These are phyloP conservation scores for Teleogryllus occipitalis DNA, from an alignment of 1,140 invertebrate genomes.

Conservation along the genomic window DNA sequence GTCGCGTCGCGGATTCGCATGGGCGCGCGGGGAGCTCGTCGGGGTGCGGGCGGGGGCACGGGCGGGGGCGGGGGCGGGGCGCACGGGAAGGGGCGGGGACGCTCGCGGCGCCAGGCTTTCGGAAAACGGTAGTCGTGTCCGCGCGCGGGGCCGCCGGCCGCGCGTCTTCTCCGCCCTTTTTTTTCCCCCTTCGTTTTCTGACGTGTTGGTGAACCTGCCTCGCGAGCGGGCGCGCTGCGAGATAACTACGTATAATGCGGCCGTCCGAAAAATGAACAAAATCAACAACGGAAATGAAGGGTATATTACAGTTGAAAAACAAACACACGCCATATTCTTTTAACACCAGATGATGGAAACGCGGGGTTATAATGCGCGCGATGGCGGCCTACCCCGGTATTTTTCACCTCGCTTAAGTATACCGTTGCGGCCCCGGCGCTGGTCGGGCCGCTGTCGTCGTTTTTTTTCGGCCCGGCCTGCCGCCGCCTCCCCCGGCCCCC, in stretches of 20 bases:
- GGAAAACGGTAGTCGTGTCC: not conserved
- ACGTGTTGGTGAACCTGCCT: constrained; percentile 3
- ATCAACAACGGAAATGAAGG: not conserved
- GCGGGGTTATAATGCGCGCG: not conserved
- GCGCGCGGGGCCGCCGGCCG: too few relatives aligned
- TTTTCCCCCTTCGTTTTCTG: not conserved
- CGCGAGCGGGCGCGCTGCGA: not conserved
- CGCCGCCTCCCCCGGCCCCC: not conserved
- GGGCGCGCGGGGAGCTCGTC: too few relatives aligned
- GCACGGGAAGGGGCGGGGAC: not conserved
- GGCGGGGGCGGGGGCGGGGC: too few relatives aligned
- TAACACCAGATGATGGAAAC: constrained; percentile 3
- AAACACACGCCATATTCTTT: not conserved
- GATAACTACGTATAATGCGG: not conserved
- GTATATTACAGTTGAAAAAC: constrained; percentile 5
- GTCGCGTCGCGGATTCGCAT: not conserved
- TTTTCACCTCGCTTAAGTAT: not conserved
- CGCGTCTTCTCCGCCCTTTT: not conserved
- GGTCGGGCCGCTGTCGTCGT: not conserved
- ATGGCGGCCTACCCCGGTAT: not conserved
- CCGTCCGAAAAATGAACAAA: not conserved
- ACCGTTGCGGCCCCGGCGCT: not conserved
- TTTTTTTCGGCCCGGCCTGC: not conserved
- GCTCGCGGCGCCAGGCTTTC: not conserved
- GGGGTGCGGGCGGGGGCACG: too few relatives aligned